These are phyloP conservation scores for Leptopilina syphax DNA, from an alignment of 2,888 invertebrate genomes.

Conservation along the genomic window DNA sequence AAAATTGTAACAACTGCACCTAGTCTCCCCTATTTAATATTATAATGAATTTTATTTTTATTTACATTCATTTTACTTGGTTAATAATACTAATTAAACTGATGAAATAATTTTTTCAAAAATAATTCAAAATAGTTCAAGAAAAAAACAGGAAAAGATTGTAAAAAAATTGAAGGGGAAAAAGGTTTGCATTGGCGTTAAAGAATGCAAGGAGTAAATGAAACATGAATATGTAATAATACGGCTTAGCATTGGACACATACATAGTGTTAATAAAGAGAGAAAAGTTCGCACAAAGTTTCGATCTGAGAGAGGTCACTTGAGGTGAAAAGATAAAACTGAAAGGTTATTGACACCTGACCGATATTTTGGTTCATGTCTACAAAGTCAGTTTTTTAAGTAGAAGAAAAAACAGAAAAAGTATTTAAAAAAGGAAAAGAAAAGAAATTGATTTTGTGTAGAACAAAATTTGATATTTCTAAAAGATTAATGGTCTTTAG, in stretches of 20 bases:
- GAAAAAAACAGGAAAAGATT: too few species aligned
- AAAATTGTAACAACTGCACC: too few species aligned
- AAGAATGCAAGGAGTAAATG: slow-evolving; percentile 1
- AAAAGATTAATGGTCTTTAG: neutral
- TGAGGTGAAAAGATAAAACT: slow-evolving; percentile 26
- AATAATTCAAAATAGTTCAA: too few species aligned
- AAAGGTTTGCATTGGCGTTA: neutral
- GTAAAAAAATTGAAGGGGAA: too few species aligned
- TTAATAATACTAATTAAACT: too few species aligned
- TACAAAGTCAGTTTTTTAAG: neutral
- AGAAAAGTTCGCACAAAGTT: neutral
- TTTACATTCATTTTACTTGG: too few species aligned
- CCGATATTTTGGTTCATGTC: slow-evolving; percentile 15
- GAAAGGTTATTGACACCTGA: slow-evolving; percentile 30
- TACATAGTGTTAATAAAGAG: slow-evolving; percentile 13
- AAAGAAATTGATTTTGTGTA: neutral
- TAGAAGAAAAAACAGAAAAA: neutral
- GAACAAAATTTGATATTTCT: neutral
- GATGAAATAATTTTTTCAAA: too few species aligned
- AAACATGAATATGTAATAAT: neutral
- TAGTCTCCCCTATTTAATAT: too few species aligned
- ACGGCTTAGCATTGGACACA: neutral
- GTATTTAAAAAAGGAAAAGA: neutral
- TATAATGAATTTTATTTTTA: too few species aligned
- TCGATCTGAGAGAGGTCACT: slow-evolving; percentile 17